These are phyloP conservation scores for Peromyscus melanophrys DNA, from an alignment of 2,797 vertebrate species.

Conservation along the genomic window DNA sequence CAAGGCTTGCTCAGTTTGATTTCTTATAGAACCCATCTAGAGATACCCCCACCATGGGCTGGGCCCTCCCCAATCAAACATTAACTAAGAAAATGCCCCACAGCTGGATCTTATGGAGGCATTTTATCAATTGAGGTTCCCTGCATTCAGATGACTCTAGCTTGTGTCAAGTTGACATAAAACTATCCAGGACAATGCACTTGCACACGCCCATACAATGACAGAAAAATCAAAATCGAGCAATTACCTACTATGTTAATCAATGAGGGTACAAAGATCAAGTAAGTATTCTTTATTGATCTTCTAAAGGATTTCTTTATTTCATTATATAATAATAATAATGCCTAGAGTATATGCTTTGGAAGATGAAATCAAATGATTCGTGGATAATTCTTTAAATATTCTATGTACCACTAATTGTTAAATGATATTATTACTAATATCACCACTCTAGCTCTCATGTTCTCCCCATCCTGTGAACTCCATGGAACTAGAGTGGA, in stretches of 20 bases:
- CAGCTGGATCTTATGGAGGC: neutral
- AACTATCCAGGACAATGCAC: neutral
- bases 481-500: neutral
- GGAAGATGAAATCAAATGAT: slow-evolving; percentile 36
- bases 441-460: neutral
- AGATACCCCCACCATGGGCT: neutral
- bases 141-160: neutral
- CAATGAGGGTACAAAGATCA: neutral
- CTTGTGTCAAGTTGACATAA: neutral
- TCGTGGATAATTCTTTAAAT: neutral
- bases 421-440: slow-evolving; percentile 12
- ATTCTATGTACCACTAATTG: neutral
- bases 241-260: neutral
- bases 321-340: neutral
- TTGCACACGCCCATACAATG: neutral
- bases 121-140: neutral
- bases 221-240: neutral
- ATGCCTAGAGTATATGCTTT: neutral
- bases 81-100: neutral
- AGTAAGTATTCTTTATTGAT: slow-evolving; percentile 39
- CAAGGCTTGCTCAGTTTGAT: neutral
- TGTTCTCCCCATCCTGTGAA: neutral
- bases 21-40: neutral
- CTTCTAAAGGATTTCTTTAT: slow-evolving; percentile 52
- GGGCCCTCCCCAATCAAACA: neutral